Evolutionary conservation across 2,888 invertebrate species (phyloP).

Genomic region (Oscheius myriophilus): DNA sequence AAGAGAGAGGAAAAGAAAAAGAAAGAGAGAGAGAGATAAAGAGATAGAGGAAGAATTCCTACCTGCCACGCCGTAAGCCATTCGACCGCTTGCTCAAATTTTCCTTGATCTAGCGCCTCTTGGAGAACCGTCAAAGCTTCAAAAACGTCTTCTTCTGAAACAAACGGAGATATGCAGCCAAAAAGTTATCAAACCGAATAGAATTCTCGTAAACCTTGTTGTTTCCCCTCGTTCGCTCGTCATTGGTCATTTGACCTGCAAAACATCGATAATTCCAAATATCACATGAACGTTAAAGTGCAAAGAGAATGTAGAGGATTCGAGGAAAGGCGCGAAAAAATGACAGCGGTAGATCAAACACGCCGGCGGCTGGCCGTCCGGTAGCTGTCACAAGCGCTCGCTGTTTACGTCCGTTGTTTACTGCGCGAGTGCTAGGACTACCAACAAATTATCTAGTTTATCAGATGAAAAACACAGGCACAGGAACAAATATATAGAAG

Average conservation of each 20-base stretch:
- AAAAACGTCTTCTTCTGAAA: conserved; percentile 16
- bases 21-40: too few relatives aligned
- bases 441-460: too few relatives aligned
- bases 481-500: too few relatives aligned
- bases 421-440: too few relatives aligned
- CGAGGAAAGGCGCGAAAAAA: too few relatives aligned
- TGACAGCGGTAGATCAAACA: conserved; percentile 1
- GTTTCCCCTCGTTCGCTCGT: background rate
- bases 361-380: too few relatives aligned
- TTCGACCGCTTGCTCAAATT: conserved; percentile 19
- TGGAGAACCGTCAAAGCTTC: conserved; percentile 7
- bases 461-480: too few relatives aligned
- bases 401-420: conserved; percentile 3
- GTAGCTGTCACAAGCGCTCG: conserved; percentile 1
- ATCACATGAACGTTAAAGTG: too few relatives aligned
- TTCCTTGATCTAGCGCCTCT: background rate
- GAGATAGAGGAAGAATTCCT: background rate
- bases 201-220: conserved; percentile 14
- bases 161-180: too few relatives aligned
- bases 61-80: conserved; percentile 29
- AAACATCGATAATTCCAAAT: background rate
- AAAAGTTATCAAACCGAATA: conserved; percentile 16
- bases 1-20: too few relatives aligned
- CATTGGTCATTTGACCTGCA: conserved; percentile 12
- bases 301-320: too few relatives aligned